These are phyloP conservation scores for Mesembrinibis cayennensis DNA, from an alignment of 2,113 vertebrate genomes.

Conservation along the genomic window DNA sequence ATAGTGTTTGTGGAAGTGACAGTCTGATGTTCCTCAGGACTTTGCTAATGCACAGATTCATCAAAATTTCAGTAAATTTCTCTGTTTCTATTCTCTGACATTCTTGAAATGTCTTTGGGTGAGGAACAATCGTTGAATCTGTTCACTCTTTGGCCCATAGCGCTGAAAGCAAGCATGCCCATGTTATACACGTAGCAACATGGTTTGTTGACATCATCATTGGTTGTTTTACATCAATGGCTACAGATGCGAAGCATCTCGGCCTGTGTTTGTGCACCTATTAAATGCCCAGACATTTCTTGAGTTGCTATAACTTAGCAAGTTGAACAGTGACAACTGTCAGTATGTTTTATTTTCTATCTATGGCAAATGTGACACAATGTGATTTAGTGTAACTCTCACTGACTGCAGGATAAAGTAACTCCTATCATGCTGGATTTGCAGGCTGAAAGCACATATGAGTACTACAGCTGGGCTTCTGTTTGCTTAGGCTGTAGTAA, in stretches of 20 bases:
- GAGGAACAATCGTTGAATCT: background rate
- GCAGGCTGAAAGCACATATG: rapidly evolving
- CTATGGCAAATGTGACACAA: background rate
- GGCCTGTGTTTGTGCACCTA: background rate
- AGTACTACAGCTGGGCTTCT: background rate
- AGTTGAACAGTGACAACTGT: rapidly evolving
- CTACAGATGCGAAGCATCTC: background rate
- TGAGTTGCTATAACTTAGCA: background rate
- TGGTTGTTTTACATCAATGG: background rate
- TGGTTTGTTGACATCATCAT: rapidly evolving
- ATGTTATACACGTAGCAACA: rapidly evolving
- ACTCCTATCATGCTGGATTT: background rate
- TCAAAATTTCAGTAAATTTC: background rate
- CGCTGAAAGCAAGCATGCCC: background rate
- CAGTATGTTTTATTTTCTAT: background rate
- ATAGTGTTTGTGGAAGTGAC: background rate
- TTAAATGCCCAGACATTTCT: no score
- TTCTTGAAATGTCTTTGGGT: background rate
- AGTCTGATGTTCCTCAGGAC: background rate
- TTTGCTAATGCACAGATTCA: background rate
- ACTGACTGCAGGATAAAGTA: background rate
- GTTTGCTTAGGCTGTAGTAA: background rate
- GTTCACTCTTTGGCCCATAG: background rate
- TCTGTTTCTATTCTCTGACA: background rate
- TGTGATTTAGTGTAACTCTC: background rate